Base-by-base conservation (phyloP, 2,888 invertebrate species). In the Hirtodrosophila trivittata region DNA sequence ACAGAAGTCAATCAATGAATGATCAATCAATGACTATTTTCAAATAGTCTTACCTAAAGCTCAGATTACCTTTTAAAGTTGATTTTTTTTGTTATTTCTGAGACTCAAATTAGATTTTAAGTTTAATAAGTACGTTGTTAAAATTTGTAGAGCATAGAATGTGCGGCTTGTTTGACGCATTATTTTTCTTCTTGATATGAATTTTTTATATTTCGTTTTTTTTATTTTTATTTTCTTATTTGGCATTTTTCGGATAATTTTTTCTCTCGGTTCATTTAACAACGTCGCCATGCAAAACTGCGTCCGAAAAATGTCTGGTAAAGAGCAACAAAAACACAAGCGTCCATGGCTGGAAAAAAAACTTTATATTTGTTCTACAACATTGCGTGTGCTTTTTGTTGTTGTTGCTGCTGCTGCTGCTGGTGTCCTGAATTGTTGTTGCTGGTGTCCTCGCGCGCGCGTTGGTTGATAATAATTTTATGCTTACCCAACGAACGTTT, bases 261-360 rank as follows among this genome's bases (percentile, higher is more conserved):
- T 66, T 77, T 81, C 56, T 66, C 80, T 75, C 63, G 86, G 77
- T 85, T 82, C 82, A 82, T 85, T 82, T 82, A 80, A 81, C 75
- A 70, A 50, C 66, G 71, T 66, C 68, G 75, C 76, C 72, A 83
- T 78, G 77, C 80, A 81, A 86, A 82, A 70, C 57, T 81, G 66
- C 66, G 81, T 69, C 66, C 77, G 52, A 81, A 78, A 71, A 82
- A 43, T 57, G 68, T 67, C 72, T 71, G 73, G 45, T 39, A 54
- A 59, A 63, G 50, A 76, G 59, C 64, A 64, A 58, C 37, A 59
- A 59, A 47, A 63, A 50, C 57, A 66, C 39, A 52, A 66, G 63
- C 30, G 30, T 30, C 30, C 30, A 30, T 30, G n/a, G 30, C 30
- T 7, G 30, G 8, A 35, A 54, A 56, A 65, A 67, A 65, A 82